phyloP scores from a whole-genome alignment of 2,797 vertebrate species.

The Gymnothorax javanicus region DNA sequence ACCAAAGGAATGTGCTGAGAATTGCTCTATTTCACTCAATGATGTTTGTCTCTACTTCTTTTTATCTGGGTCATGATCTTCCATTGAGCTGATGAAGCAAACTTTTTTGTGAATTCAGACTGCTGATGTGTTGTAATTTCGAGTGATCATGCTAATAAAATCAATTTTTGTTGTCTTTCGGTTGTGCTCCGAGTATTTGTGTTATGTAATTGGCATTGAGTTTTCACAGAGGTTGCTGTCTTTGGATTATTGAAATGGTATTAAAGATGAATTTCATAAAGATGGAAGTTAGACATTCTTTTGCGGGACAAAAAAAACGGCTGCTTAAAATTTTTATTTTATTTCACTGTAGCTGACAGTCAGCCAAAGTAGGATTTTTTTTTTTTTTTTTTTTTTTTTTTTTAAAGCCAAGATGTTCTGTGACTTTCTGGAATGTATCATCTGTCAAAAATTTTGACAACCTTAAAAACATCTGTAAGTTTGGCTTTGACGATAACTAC shows the following conservation, averaged over 20 bases:
- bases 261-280: no score
- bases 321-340: no score
- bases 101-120: not conserved
- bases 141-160: slow-evolving; percentile 13
- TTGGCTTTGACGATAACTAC: no score
- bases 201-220: not conserved
- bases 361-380: no score
- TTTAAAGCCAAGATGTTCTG: no score
- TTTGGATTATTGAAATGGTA: not conserved
- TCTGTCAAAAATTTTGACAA: no score
- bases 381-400: no score
- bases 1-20: not conserved
- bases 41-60: not conserved
- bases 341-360: no score
- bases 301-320: no score
- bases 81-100: not conserved
- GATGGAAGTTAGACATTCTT: no score
- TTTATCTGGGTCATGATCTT: not conserved
- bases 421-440: no score
- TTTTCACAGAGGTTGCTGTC: not conserved
- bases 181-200: not conserved
- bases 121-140: not conserved
- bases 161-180: not conserved
- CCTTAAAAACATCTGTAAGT: no score
- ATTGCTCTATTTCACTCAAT: not conserved